Percentiles rank a stretch among this genome's conserved stretches.
Conservation (phyloP, 2,888 invertebrate genomes). For the Sarcophaga variegata region DNA sequence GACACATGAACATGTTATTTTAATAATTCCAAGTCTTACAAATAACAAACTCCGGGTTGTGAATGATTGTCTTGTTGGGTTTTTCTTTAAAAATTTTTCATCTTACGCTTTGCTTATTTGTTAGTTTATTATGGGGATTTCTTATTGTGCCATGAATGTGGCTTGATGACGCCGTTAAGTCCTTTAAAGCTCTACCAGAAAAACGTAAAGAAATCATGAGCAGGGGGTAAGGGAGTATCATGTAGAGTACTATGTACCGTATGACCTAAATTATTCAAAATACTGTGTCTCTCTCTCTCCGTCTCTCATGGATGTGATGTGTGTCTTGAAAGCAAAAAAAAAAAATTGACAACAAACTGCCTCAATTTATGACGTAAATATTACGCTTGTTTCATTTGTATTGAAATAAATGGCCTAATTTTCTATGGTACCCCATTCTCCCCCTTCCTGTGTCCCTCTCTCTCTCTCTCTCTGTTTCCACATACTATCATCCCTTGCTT, state of each 20-base stretch:
- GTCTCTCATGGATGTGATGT: too few relatives aligned
- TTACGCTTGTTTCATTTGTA: constrained; percentile 23
- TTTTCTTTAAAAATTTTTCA: too few relatives aligned
- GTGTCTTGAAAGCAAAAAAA: not conserved
- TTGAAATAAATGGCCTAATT: constrained; percentile 11
- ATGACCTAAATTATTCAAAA: constrained; percentile 60
- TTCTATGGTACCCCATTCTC: not conserved
- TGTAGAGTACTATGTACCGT: not conserved
- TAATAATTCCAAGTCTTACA: constrained; percentile 58
- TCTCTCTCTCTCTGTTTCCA: not conserved
- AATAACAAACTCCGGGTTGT: constrained; percentile 5
- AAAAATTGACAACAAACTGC: not conserved
- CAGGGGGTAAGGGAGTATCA: not conserved
- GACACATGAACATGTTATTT: constrained; percentile 60
- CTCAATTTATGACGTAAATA: constrained; percentile 44
- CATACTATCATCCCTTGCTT: not conserved
- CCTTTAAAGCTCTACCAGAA: constrained; percentile 39
- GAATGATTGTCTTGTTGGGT: not conserved
- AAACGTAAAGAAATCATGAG: not conserved
- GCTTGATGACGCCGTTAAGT: constrained; percentile 57
- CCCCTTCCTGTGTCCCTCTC: not conserved
- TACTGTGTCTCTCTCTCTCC: too few relatives aligned
- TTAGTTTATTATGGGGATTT: too few relatives aligned
- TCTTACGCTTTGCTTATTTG: too few relatives aligned
- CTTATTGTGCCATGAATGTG: not conserved